Base-by-base conservation (phyloP, 2,113 vertebrate genomes). In the Epinephelus fuscoguttatus region DNA sequence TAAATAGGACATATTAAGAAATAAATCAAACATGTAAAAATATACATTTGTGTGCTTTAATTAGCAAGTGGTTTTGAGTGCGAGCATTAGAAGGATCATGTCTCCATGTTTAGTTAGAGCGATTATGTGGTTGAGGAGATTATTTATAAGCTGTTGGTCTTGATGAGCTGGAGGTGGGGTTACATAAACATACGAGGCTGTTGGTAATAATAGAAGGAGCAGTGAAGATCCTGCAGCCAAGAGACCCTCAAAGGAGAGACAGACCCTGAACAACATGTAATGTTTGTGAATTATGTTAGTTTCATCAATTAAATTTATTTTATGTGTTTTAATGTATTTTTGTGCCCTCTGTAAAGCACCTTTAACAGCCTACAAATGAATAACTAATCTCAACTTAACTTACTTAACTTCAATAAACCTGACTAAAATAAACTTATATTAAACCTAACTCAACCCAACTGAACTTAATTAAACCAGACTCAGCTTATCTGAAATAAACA, bases 71-170 rank as follows among this genome's bases (percentile, higher is more conserved):
- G 25, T 83, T 73, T 55, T 62, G 71, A 75, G 55, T 9, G 1
- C 11, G 18, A 27, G 18, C 60, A 7, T 59, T 47, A 10, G 50
- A 8, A 15, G 47, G 42, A 59, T 57, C 47, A 12, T 27, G 62
- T 75, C 30, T 79, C 73, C 0, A 14, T 74, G 82, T 79, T 85
- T 84, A 69, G 70, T 70, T 63, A 25, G 68, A 80, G 25, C 67
- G 78, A 72, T 86, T 88, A 56, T 60, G 75, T 19, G 63, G 49
- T 30, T 33, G 75, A 75, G 80, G 67, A 86, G 87, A 89, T 89
- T 90, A 86, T 91, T 90, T 90, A 88, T 82, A 89, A 89, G 15
- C 52, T 83, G 75, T 62, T 67, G 88, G 45, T 75, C 72, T 57
- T 71, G 80, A 90, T 81, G 83, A 86, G 79, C 60, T 82, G 62